phyloP scores from a whole-genome alignment of 1,140 invertebrate genomes.

The Brachionus koreanus region DNA sequence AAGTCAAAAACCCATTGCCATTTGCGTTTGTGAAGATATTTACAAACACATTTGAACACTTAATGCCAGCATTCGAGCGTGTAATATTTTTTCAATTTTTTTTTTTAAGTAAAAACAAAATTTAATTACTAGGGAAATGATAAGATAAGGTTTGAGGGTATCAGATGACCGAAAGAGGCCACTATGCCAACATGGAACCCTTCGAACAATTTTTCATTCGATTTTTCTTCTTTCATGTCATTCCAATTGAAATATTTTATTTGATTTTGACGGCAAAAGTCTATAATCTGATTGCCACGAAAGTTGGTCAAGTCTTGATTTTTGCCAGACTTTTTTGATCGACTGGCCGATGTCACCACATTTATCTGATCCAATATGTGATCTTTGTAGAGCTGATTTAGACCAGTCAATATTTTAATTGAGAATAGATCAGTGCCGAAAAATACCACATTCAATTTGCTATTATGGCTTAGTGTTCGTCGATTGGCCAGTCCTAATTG shows the following conservation, averaged over 20 bases:
- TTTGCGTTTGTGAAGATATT: neutral
- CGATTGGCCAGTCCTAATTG: neutral
- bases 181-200: slow-evolving; percentile 58
- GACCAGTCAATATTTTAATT: slow-evolving; percentile 14
- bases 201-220: neutral
- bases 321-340: neutral
- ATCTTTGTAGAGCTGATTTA: neutral
- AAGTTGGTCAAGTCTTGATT: neutral
- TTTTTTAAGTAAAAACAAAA: neutral
- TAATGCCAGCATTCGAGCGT: neutral
- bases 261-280: neutral
- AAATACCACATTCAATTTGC: slow-evolving; percentile 16
- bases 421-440: slow-evolving; percentile 40
- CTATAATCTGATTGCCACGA: slow-evolving; percentile 30
- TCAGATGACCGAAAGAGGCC: slow-evolving; percentile 59
- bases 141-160: slow-evolving; percentile 54
- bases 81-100: neutral
- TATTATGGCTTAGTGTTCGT: neutral
- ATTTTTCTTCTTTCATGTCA: neutral
- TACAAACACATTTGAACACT: neutral
- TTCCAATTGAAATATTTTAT: slow-evolving; percentile 11
- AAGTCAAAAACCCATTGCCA: neutral
- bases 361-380: neutral
- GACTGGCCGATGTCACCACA: slow-evolving; percentile 25
- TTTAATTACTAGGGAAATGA: slow-evolving; percentile 54